Evolutionary conservation across 2,888 invertebrate genomes (phyloP), one percentile per base, ranked within the genome.

Genomic region (Lithodes maja): DNA sequence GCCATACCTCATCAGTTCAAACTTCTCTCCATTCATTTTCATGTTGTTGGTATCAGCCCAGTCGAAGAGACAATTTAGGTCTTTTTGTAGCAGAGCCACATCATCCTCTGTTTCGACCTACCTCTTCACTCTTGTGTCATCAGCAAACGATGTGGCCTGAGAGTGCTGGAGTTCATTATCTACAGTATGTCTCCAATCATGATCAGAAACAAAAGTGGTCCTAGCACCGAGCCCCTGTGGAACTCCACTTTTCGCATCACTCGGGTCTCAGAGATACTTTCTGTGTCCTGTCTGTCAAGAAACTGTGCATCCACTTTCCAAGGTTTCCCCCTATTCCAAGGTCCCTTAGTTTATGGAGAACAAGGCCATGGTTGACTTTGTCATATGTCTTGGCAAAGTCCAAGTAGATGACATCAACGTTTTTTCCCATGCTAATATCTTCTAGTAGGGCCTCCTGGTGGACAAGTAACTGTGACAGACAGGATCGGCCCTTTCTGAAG

Each of bases 161-260:
- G 79, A 79, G 79, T 79, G 79, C 54, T 79, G 50, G 7, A 79
- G 79, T 7, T 50, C 79, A 9, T 79, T 79, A 53, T 79, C 3
- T 2, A 79, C 50, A 33, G 17, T 3, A 15, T 17, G 50, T 50
- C 17, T 79, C 52, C 7, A 5, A 33, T 33, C 33, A 33, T 33
- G 33, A 33, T 33, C 33, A 33, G 33, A 33, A 33, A 33, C 33
- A 33, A 33, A 33, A 33, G 33, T 33, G 33, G 33, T 33, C 33
- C 33, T 33, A 33, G 33, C 33, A 33, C 33, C 0, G n/a, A 9
- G n/a, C 17, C 61, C 61, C 49, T 79, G 82, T 68, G 82, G 82
- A 17, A 82, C 82, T n/a, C 82, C 82, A n/a, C 55, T 61, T 55
- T 7, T 82, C 15, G 2, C 9, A 68, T 3, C 53, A 61, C 61